Conservation (phyloP, 2,113 vertebrate genomes). For the Glaucidium brasilianum region DNA sequence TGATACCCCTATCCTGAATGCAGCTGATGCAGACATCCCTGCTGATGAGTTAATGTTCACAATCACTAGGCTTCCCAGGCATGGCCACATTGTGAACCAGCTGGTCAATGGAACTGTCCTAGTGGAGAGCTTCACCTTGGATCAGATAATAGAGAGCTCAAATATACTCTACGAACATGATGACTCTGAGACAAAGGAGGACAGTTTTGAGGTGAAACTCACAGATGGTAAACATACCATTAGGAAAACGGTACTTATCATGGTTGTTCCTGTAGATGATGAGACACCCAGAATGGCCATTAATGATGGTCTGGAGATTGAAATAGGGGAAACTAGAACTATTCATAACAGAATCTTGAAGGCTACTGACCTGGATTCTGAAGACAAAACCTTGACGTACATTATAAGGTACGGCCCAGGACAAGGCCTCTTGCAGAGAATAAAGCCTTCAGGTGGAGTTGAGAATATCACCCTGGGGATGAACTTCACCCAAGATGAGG, state of each 20-base stretch:
- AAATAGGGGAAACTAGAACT: slow-evolving; percentile 84
- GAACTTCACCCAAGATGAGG: slow-evolving; percentile 94
- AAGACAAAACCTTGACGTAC: slow-evolving; percentile 85
- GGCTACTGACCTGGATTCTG: slow-evolving; percentile 93
- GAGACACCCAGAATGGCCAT: slow-evolving; percentile 94
- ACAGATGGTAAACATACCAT: slow-evolving; percentile 86
- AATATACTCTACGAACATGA: slow-evolving; percentile 94
- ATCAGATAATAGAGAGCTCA: slow-evolving; percentile 90
- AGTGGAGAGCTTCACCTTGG: slow-evolving; percentile 87
- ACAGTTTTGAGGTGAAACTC: slow-evolving; percentile 86
- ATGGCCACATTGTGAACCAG: slow-evolving; percentile 89
- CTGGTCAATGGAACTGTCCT: slow-evolving; percentile 82
- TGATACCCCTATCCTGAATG: slow-evolving; percentile 89
- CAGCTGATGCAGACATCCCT: slow-evolving; percentile 86
- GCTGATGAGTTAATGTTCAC: slow-evolving; percentile 81
- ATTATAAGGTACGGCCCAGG: slow-evolving; percentile 84
- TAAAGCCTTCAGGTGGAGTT: slow-evolving; percentile 63
- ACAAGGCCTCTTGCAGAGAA: slow-evolving; percentile 86
- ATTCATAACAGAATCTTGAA: slow-evolving; percentile 84
- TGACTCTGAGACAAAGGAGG: slow-evolving; percentile 89
- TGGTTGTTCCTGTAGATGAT: slow-evolving; percentile 92
- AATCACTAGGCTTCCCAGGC: slow-evolving; percentile 82
- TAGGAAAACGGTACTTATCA: slow-evolving; percentile 80
- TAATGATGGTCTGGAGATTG: slow-evolving; percentile 92
- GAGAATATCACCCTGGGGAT: slow-evolving; percentile 89